phyloP scores from a whole-genome alignment of 1,140 invertebrate genomes.

The Euura lappo region DNA sequence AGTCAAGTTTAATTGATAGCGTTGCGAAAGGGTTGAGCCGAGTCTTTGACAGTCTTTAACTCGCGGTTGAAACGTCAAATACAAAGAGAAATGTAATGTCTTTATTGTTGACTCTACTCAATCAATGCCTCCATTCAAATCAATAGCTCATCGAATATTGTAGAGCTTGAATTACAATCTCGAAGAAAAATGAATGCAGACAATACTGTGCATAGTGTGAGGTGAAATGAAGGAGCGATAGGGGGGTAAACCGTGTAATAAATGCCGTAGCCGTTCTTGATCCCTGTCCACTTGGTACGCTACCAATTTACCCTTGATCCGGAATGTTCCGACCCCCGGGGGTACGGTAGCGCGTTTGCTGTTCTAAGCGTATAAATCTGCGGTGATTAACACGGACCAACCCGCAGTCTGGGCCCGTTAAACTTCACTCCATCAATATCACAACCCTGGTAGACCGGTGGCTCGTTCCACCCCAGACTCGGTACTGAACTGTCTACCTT shows the following conservation, averaged over 20 bases:
- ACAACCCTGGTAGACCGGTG: background rate
- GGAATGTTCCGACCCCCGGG: background rate
- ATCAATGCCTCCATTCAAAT: too few relatives aligned
- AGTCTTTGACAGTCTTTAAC: too few relatives aligned
- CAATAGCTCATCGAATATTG: too few relatives aligned
- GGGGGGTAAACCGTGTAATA: background rate
- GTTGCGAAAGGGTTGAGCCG: too few relatives aligned
- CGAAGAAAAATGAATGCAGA: too few relatives aligned
- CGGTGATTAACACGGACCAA: slow-evolving; percentile 1
- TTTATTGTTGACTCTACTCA: too few relatives aligned
- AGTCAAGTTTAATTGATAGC: too few relatives aligned
- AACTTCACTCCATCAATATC: slow-evolving; percentile 7
- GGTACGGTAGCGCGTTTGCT: slow-evolving; percentile 4
- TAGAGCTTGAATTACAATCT: too few relatives aligned
- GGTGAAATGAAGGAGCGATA: too few relatives aligned
- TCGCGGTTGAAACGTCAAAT: too few relatives aligned
- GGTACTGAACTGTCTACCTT: background rate
- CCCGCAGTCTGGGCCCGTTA: slow-evolving; percentile 3
- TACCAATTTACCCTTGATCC: slow-evolving; percentile 4
- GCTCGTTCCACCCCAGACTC: background rate
- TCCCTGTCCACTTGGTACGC: background rate
- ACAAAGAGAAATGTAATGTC: too few relatives aligned
- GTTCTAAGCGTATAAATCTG: slow-evolving; percentile 7
- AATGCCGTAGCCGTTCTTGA: background rate
- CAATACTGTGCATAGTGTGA: too few relatives aligned